Evolutionary conservation across 2,888 invertebrate species (phyloP).

Genomic region (Oscheius sp.): DNA sequence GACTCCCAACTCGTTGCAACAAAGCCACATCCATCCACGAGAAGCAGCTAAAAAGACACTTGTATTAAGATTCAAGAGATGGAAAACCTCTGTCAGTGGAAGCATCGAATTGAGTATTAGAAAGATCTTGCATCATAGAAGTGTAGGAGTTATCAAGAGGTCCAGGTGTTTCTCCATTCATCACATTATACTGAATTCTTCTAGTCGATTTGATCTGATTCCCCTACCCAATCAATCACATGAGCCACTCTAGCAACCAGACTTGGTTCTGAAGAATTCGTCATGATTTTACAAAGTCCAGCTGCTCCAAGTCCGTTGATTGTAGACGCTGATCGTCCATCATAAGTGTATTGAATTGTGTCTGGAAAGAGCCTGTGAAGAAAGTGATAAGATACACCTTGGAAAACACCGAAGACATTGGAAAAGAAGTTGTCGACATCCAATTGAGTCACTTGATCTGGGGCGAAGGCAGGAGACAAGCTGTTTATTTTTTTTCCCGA

Average conservation of each 20-base stretch:
- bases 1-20: constrained; percentile 60
- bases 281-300: constrained; percentile 42
- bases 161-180: constrained; percentile 34
- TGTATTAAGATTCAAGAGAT: background rate
- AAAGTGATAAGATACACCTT: no score
- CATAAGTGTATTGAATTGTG: constrained; percentile 54
- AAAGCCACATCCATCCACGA: constrained; percentile 62
- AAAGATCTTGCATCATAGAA: constrained; percentile 36
- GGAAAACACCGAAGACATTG: constrained; percentile 49
- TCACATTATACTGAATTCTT: constrained; percentile 34
- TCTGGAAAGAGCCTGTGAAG: no score
- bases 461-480: constrained; percentile 44
- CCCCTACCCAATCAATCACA: constrained; percentile 41
- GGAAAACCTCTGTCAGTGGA: background rate
- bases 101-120: constrained; percentile 20
- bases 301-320: constrained; percentile 36
- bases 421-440: constrained; percentile 61
- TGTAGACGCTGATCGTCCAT: constrained; percentile 44
- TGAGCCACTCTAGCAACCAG: constrained; percentile 43
- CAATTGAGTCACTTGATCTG: constrained; percentile 36
- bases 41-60: constrained; percentile 32
- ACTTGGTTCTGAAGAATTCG: constrained; percentile 33
- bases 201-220: background rate
- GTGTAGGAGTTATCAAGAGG: constrained; percentile 45
- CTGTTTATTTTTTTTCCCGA: constrained; percentile 33